These are phyloP conservation scores for Prosopocoilus inquinatus DNA, from an alignment of 2,888 invertebrate species.

Conservation along the genomic window DNA sequence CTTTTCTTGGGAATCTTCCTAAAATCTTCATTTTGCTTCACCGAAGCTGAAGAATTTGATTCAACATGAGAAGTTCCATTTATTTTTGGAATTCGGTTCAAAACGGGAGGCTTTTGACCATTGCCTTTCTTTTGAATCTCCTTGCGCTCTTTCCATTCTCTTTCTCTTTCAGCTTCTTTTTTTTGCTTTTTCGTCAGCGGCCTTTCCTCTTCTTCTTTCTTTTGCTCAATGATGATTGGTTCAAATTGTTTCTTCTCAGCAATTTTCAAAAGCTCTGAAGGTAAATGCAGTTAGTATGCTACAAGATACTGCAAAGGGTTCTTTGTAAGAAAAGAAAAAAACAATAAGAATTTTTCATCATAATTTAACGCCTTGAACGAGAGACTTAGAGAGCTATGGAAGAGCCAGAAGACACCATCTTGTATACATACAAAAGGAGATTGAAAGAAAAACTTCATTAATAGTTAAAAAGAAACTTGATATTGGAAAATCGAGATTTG, in stretches of 20 bases:
- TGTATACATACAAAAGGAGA: too few relatives aligned
- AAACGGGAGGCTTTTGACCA: constrained; percentile 10
- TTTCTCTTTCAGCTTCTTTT: constrained; percentile 70
- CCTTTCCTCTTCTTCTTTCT: constrained; percentile 60
- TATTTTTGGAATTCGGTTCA: constrained; percentile 17
- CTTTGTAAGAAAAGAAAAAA: constrained; percentile 4
- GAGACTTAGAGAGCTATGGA: not conserved
- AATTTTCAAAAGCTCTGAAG: constrained; percentile 70
- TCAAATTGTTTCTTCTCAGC: constrained; percentile 83
- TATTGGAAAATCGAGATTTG: too few relatives aligned
- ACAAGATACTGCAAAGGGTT: constrained; percentile 3
- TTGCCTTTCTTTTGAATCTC: constrained; percentile 35
- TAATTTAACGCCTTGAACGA: constrained; percentile 5
- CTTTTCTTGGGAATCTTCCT: not conserved
- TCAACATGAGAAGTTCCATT: constrained; percentile 6
- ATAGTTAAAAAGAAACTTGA: too few relatives aligned
- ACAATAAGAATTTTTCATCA: not conserved
- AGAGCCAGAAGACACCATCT: too few relatives aligned
- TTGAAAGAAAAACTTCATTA: too few relatives aligned
- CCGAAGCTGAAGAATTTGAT: not conserved
- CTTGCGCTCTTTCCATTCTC: constrained; percentile 61
- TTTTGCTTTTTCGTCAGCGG: constrained; percentile 80
- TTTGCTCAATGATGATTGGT: constrained; percentile 63
- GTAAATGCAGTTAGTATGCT: constrained; percentile 5
- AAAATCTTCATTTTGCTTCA: not conserved